phyloP scores from a whole-genome alignment of 2,888 invertebrate species.

The Ectropis crepuscularia region DNA sequence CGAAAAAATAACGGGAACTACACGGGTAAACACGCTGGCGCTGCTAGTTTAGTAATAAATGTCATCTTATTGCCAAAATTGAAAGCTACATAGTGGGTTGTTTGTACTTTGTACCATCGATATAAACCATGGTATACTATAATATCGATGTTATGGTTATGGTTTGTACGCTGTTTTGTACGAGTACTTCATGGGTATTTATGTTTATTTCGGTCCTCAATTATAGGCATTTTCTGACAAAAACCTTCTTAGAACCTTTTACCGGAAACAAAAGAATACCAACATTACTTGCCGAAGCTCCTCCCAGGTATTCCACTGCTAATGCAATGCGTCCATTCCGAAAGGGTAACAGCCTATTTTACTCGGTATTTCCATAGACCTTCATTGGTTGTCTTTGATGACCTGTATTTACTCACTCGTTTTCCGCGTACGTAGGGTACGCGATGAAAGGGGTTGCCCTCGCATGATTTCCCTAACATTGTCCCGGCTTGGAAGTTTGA shows the following conservation, averaged over 20 bases:
- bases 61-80: no score
- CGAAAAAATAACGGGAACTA: no score
- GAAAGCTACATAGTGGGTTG: no score
- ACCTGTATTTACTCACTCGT: constrained; percentile 20
- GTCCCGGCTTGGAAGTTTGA: constrained; percentile 14
- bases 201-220: constrained; percentile 5
- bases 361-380: constrained; percentile 7
- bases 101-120: no score
- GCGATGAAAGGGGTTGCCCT: constrained; percentile 14
- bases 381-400: constrained; percentile 22
- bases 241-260: constrained; percentile 1
- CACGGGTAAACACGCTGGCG: no score
- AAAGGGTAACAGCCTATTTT: constrained; percentile 20
- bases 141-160: no score
- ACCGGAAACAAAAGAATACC: constrained; percentile 19
- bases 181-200: neutral
- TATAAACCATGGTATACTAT: no score
- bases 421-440: constrained; percentile 14
- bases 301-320: constrained; percentile 9
- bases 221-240: neutral
- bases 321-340: constrained; percentile 18
- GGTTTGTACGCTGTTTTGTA: neutral
- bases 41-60: no score
- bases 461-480: constrained; percentile 10
- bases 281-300: constrained; percentile 7